These are phyloP conservation scores for Bembecia ichneumoniformis DNA, from an alignment of 2,888 invertebrate genomes.

Conservation along the genomic window DNA sequence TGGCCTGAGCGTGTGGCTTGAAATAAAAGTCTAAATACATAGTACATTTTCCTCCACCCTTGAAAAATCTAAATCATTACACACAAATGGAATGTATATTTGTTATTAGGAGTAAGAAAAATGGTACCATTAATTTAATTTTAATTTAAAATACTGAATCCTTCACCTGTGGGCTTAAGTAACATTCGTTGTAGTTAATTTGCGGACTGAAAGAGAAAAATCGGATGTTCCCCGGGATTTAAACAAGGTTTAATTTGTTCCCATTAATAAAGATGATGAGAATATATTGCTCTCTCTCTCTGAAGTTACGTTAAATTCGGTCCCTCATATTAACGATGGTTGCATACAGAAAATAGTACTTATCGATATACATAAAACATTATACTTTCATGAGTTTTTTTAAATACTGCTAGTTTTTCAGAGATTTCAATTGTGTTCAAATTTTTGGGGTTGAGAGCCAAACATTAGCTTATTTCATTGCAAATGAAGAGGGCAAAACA, in stretches of 20 bases:
- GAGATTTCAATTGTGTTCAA: too few species aligned
- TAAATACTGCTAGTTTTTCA: too few species aligned
- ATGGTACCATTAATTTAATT: slow-evolving; percentile 9
- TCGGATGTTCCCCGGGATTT: slow-evolving; percentile 28
- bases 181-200: slow-evolving; percentile 61
- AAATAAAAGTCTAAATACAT: too few species aligned
- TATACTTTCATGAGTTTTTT: too few species aligned
- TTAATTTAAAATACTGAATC: slow-evolving; percentile 30
- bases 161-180: slow-evolving; percentile 40
- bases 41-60: too few species aligned
- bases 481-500: too few species aligned
- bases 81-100: slow-evolving; percentile 4
- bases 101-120: slow-evolving; percentile 5
- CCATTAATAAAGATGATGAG: slow-evolving; percentile 60
- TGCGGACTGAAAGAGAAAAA: slow-evolving; percentile 54
- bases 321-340: slow-evolving; percentile 18
- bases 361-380: background rate
- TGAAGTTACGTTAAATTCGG: slow-evolving; percentile 17
- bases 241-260: slow-evolving; percentile 57
- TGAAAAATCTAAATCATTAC: background rate
- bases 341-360: background rate
- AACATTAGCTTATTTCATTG: too few species aligned
- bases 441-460: too few species aligned
- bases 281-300: slow-evolving; percentile 22
- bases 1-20: too few species aligned